Evolutionary conservation across 2,113 vertebrate genomes (phyloP), one percentile per base, ranked within the genome.

Genomic region (Chaenogobius annularis): DNA sequence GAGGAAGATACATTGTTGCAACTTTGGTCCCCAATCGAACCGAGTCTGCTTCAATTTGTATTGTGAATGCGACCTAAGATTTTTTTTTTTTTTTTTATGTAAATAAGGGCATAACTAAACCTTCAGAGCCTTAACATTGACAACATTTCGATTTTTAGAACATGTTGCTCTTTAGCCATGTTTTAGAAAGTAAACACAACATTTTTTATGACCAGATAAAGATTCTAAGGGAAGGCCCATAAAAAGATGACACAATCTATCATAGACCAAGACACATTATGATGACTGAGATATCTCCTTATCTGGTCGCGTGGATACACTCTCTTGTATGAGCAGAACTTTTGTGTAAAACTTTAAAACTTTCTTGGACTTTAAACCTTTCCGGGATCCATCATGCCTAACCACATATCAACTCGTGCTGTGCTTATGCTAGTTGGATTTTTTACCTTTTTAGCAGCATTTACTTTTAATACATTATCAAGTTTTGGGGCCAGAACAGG

Each of bases 341-440:
- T 22, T 11, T 7, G 26, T 35, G 56, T 31, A 59, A 59, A 59
- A 59, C 31, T 55, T 58, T 6, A 17, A 43, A 54, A 46, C 1
- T 52, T n/a, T 65, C 40, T 63, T 69, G 75, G 68, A 85, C 47
- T 74, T 82, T 76, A 6, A 59, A 59, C 70, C 50, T 63, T 63
- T 54, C 37, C 22, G 23, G 52, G 0, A 23, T 46, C 70, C 58
- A 71, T 3, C 70, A 88, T 89, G 90, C 77, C 10, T 17, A 69
- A 63, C 20, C 43, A 61, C 52, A 73, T 13, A 46, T 54, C 46
- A 0, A 68, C 46, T 37, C 89, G 82, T 1, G 54, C 84, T 20
- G 68, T 68, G 15, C 72, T 91, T 50, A 83, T 86, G 84, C 50
- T 90, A n/a, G 8, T 80, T 19, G 83, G 80, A 43, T 56, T 91